Conservation (phyloP, 2,113 vertebrate species). For the Chloroceryle aenea region DNA sequence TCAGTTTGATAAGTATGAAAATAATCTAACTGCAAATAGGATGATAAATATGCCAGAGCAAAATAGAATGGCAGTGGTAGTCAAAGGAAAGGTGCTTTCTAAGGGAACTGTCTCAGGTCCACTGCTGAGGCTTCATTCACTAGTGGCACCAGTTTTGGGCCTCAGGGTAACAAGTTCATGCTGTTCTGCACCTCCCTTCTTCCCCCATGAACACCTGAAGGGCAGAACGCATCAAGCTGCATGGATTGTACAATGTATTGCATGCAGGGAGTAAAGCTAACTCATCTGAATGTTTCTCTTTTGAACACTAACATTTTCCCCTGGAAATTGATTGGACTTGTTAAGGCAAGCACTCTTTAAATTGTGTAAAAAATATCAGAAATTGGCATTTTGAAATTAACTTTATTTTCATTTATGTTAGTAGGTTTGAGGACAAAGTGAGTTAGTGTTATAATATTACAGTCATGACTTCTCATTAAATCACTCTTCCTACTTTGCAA, state of each 20-base stretch:
- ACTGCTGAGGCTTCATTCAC: neutral
- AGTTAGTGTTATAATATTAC: neutral
- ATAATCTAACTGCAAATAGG: neutral
- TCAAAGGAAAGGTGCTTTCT: neutral
- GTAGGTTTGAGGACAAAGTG: neutral
- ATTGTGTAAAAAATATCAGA: neutral
- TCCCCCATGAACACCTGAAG: neutral
- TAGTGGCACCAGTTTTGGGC: neutral
- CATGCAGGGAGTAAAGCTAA: neutral
- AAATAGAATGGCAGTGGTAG: neutral
- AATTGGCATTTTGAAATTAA: neutral
- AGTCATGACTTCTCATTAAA: neutral
- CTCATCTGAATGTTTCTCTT: neutral
- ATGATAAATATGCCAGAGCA: neutral
- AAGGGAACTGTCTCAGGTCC: neutral
- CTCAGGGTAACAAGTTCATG: neutral
- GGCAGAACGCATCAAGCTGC: accelerated
- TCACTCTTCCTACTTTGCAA: neutral
- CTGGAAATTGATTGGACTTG: neutral
- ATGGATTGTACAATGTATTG: neutral
- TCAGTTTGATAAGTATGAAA: neutral
- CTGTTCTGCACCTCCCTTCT: neutral
- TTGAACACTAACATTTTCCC: neutral
- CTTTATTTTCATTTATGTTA: neutral
- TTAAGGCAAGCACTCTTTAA: neutral